Evolutionary conservation across 2,888 invertebrate species (phyloP), one percentile per base, ranked within the genome.

Genomic region (Pocota personata): DNA sequence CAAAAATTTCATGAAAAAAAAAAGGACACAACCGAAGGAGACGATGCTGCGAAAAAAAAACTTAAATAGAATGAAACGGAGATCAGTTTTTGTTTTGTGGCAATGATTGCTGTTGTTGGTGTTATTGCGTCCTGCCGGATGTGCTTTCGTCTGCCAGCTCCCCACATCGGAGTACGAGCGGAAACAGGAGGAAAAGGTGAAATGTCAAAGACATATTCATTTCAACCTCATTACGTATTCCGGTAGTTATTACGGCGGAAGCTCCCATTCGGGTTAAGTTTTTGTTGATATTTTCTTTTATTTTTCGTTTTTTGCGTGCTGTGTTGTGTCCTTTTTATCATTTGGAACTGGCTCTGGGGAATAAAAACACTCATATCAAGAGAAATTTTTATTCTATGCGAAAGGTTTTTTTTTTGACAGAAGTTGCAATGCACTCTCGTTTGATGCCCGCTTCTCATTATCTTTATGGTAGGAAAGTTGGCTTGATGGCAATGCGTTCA

Each of bases 171-270:
- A 7, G 16, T 30, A 16, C 1, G 21, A 10, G n/a, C 2, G 3
- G 24, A 32, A 14, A 19, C 2, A 7, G 12, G 19, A 14, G 75
- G 37, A 57, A 78, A 64, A 78, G 78, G 71, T 78, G 64, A 78
- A 78, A 78, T 78, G 78, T 78, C 78, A 78, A 78, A 78, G 71
- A 78, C 78, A 78, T 77, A 77, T 78, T 78, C 78, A 78, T 78
- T 78, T 78, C 71, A 62, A 71, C 78, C 64, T 71, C 71, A 78
- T 78, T 78, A 78, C 71, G 52, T 78, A 78, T 78, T 78, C 78
- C 78, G 62, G 78, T 71, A 62, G 78, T 78, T 78, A 71, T 78
- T 78, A 78, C 24, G 52, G 78, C 71, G 64, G 71, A 78, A 71
- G 71, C 57, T 71, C 35, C 78, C 55, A 55, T 78, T 71, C 46